Evolutionary conservation across 2,888 invertebrate species (phyloP).

Genomic region (Cyclophora punctaria): DNA sequence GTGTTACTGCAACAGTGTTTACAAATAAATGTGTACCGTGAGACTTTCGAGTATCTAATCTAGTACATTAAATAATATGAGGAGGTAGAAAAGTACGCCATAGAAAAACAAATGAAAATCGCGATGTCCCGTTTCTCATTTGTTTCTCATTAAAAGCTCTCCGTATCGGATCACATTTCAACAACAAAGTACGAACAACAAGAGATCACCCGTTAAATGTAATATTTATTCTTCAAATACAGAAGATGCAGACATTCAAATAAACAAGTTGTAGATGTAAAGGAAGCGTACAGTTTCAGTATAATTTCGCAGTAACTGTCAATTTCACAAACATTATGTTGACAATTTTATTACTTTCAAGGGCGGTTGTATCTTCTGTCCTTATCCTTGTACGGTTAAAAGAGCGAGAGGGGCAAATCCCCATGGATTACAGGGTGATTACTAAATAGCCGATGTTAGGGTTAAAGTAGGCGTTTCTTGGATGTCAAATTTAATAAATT

Average conservation of each 20-base stretch:
- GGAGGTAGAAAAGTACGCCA: no score
- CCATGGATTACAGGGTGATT: slow-evolving; percentile 28
- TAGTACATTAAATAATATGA: no score
- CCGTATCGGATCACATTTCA: no score
- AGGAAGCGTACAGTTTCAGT: slow-evolving; percentile 22
- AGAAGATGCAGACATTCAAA: not conserved
- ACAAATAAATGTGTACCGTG: no score
- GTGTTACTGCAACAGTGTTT: no score
- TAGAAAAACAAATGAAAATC: no score
- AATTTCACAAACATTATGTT: slow-evolving; percentile 32
- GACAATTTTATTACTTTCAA: slow-evolving; percentile 37
- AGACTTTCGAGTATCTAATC: no score
- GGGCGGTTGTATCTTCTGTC: slow-evolving; percentile 20
- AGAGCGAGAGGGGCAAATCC: slow-evolving; percentile 18
- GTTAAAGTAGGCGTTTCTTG: slow-evolving; percentile 59
- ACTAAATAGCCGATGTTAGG: slow-evolving; percentile 42
- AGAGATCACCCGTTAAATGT: no score
- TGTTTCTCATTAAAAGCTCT: no score
- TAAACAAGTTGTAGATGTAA: slow-evolving; percentile 3
- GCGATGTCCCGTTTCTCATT: no score
- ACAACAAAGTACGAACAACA: no score
- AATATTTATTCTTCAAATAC: no score
- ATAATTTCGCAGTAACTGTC: slow-evolving; percentile 59
- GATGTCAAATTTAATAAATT: slow-evolving; percentile 66
- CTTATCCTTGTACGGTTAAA: slow-evolving; percentile 20